A percentile compares a stretch with the other conserved stretches of the same genome.
Conservation (phyloP, 2,797 vertebrate genomes). For the Oryzias sinensis region DNA sequence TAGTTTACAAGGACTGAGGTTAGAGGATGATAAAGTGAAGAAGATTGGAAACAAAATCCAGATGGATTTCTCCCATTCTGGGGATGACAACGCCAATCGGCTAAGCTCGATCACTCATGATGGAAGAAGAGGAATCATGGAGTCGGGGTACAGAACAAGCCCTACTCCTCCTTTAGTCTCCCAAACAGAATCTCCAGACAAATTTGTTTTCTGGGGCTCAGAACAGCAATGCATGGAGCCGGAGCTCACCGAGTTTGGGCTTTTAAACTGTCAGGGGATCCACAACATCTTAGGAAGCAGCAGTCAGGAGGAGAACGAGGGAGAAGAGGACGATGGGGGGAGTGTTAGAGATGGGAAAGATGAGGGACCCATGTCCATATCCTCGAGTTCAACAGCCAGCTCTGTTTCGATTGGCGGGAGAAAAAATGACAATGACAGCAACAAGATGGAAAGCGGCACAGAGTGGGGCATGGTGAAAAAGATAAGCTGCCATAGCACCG, state of each 20-base stretch:
- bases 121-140: constrained; percentile 39
- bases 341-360: constrained; percentile 67
- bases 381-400: constrained; percentile 73
- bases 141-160: constrained; percentile 59
- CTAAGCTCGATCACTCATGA: constrained; percentile 66
- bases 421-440: constrained; percentile 72
- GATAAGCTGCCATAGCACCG: constrained; percentile 56
- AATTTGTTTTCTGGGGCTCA: constrained; percentile 75
- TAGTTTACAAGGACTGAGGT: constrained; percentile 65
- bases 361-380: constrained; percentile 74
- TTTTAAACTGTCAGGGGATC: constrained; percentile 73
- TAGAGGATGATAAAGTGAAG: constrained; percentile 75
- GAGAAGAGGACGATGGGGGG: constrained; percentile 57
- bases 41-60: constrained; percentile 81
- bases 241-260: constrained; percentile 71
- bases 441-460: constrained; percentile 44
- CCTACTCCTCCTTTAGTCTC: constrained; percentile 71
- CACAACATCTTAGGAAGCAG: constrained; percentile 68
- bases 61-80: constrained; percentile 66
- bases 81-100: constrained; percentile 90
- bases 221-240: constrained; percentile 74
- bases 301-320: constrained; percentile 41
- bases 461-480: constrained; percentile 43
- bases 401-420: constrained; percentile 50
- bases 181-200: constrained; percentile 79